Evolutionary conservation across 2,888 invertebrate species (phyloP), one percentile per base, ranked within the genome.

Genomic region (Latrodectus hesperus): DNA sequence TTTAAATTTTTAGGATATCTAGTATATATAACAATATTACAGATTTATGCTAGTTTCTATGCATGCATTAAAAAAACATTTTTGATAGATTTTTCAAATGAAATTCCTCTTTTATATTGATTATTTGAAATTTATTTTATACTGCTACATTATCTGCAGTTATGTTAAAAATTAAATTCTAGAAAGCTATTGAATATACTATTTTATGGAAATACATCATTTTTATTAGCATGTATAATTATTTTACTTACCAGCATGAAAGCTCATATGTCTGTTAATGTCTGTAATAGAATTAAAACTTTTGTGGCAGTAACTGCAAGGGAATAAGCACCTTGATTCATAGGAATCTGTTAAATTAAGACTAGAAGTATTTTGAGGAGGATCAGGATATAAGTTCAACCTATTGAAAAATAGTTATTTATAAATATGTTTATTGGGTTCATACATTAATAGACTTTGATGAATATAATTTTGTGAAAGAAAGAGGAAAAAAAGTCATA

Each of bases 251-350:
- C 93, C 92, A 91, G 92, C 93, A 90, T 93, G 93, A 90, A 93
- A 93, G 90, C 92, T 92, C 92, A 93, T 92, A 90, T 93, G 93
- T 76, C 93, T 90, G 90, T 92, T 92, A 90, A 93, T 92, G 88
- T 93, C 93, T 22, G 92, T 92, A 88, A 91, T 91, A 10, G 92
- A 92, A 49, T 91, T 91, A 91, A 93, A 93, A 89, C 92, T 92
- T 89, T 93, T 93, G 84, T 91, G 91, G 89, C 93, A 93, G 89
- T 92, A 92, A 68, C 91, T 91, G 90, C 93, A 93, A 74, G 92
- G 91, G 64, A 88, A 83, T 68, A 88, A 74, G 26, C 88, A 88
- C 17, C 88, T 68, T 16, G 88, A 88, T 74, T 88, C 88, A 64
- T 78, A 87, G 12, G 72, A 55, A 22, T 86, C 81, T n/a, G 86